Conservation (phyloP, 2,797 vertebrate genomes). For the Morus bassanus region DNA sequence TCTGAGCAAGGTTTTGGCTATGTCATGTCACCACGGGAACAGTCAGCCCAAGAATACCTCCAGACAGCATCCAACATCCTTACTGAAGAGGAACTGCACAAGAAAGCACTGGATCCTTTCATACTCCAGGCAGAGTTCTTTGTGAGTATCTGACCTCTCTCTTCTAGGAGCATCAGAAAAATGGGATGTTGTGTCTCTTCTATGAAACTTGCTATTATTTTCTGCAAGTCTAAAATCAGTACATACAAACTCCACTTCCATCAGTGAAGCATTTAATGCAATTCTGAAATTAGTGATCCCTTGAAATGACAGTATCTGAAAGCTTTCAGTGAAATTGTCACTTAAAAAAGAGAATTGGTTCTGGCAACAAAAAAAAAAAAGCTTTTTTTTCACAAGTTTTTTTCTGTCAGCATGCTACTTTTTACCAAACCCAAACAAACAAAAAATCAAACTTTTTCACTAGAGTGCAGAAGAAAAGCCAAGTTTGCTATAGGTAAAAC, state of each 20-base stretch:
- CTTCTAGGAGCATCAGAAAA: not conserved
- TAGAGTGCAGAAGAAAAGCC: not conserved
- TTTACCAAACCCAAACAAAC: no score
- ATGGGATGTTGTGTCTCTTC: not conserved
- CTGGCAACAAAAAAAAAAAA: not conserved
- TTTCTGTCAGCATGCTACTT: not conserved
- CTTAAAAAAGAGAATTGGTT: not conserved
- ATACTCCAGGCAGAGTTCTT: conserved; percentile 95
- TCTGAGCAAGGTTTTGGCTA: conserved; percentile 91
- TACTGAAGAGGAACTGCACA: conserved; percentile 87
- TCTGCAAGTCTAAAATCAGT: not conserved
- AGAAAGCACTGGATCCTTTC: conserved; percentile 91
- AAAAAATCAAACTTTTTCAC: not conserved
- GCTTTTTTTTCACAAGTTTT: not conserved
- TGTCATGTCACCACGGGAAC: conserved; percentile 91
- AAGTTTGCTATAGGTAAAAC: not conserved
- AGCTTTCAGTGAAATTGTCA: not conserved
- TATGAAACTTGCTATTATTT: not conserved
- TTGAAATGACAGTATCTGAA: not conserved
- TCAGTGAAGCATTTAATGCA: not conserved
- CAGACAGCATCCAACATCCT: conserved; percentile 87
- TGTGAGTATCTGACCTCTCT: conserved; percentile 77
- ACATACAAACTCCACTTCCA: not conserved
- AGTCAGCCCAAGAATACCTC: conserved; percentile 91
- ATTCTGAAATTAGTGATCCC: not conserved